A percentile compares a stretch with the other conserved stretches of the same genome.
Evolutionary conservation across 1,140 invertebrate genomes (phyloP).

Genomic region (Drosophila miranda): DNA sequence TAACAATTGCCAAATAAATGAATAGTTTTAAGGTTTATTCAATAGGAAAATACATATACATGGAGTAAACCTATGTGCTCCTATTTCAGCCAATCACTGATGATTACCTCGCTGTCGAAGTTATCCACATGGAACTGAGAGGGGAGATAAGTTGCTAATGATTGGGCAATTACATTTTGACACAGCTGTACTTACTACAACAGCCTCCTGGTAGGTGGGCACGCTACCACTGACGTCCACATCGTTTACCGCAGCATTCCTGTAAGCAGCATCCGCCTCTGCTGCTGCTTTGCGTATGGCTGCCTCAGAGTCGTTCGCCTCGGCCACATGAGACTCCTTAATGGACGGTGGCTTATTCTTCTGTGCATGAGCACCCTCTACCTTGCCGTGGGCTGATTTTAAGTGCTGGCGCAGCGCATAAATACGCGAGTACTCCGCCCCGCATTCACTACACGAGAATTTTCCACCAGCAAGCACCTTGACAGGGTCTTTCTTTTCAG

Average conservation of each 20-base stretch:
- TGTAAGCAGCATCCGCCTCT: conserved; percentile 53
- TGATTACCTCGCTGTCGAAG: conserved; percentile 72
- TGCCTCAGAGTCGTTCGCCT: conserved; percentile 50
- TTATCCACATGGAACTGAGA: conserved; percentile 71
- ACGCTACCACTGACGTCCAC: conserved; percentile 33
- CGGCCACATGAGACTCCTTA: background rate
- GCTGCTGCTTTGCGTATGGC: conserved; percentile 68
- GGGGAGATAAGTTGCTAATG: background rate
- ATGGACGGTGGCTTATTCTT: background rate
- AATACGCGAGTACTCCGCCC: conserved; percentile 88
- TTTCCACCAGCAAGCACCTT: conserved; percentile 83
- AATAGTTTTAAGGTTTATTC: background rate
- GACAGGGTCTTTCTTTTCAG: background rate
- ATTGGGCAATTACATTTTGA: background rate
- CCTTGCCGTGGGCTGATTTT: conserved; percentile 84
- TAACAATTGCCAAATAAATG: conserved; percentile 1
- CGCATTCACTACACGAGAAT: conserved; percentile 87
- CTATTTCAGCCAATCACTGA: conserved; percentile 75
- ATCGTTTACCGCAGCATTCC: conserved; percentile 33
- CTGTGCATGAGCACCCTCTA: conserved; percentile 18
- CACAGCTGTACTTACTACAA: conserved; percentile 8
- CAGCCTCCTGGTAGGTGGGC: conserved; percentile 54
- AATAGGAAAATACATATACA: background rate
- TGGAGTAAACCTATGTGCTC: background rate
- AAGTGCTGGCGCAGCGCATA: conserved; percentile 89